Evolutionary conservation across 2,113 vertebrate species (phyloP).

Genomic region (Ammodytes dubius): DNA sequence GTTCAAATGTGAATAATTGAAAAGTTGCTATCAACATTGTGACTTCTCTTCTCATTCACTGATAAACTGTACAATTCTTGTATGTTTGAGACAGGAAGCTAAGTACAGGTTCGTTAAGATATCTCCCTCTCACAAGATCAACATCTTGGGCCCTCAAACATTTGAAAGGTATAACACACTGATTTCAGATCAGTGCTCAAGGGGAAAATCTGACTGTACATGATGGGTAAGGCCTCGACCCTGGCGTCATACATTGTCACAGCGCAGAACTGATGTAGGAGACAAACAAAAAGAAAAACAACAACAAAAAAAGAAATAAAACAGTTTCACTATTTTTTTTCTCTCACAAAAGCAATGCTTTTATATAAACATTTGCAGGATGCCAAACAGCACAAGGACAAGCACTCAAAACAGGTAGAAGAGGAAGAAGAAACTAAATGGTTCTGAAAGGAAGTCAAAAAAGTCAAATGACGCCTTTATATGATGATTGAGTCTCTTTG

Average conservation of each 20-base stretch:
- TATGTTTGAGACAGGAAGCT: constrained; percentile 69
- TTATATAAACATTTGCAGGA: constrained; percentile 63
- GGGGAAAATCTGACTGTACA: constrained; percentile 63
- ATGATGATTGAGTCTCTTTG: constrained; percentile 83
- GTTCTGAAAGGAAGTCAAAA: constrained; percentile 50
- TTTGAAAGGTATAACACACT: constrained; percentile 50
- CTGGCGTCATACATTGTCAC: constrained; percentile 86
- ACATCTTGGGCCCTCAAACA: constrained; percentile 29
- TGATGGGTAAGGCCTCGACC: constrained; percentile 85
- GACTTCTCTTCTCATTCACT: constrained; percentile 58
- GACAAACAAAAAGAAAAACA: constrained; percentile 27
- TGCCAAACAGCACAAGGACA: constrained; percentile 73
- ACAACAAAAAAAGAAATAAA: constrained; percentile 8
- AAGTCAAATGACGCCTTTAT: constrained; percentile 61
- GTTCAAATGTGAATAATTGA: constrained; percentile 66
- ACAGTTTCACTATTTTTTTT: constrained; percentile 48
- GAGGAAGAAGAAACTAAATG: constrained; percentile 8
- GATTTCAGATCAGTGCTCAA: constrained; percentile 60
- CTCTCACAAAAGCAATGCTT: constrained; percentile 58
- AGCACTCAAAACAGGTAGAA: constrained; percentile 54
- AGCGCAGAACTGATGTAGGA: constrained; percentile 78
- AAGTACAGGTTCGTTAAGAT: constrained; percentile 56
- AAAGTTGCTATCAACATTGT: constrained; percentile 64
- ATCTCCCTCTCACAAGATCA: constrained; percentile 51
- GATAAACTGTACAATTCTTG: constrained; percentile 69